phyloP scores from a whole-genome alignment of 2,113 vertebrate species.

The Halcyon senegalensis region DNA sequence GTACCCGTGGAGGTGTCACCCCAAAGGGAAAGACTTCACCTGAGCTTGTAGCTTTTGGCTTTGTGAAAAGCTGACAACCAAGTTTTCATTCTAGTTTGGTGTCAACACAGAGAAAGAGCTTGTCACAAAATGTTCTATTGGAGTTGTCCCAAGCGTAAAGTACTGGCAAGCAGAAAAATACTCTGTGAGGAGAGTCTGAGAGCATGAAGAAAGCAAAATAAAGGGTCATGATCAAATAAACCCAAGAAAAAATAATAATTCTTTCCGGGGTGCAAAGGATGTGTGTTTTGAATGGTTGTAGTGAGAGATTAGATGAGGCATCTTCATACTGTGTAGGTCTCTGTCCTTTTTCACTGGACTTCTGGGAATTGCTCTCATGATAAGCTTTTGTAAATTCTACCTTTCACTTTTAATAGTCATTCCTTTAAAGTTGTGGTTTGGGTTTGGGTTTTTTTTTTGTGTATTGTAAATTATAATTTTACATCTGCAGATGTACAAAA shows the following conservation, averaged over 20 bases:
- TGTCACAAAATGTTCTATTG: not conserved
- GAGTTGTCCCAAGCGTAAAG: not conserved
- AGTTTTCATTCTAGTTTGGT: not conserved
- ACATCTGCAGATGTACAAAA: not conserved
- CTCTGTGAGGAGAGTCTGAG: not conserved
- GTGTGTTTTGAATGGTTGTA: not conserved
- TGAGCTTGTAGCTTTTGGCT: conserved; percentile 1
- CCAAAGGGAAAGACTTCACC: not conserved
- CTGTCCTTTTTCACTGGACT: not conserved
- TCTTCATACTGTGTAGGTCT: not conserved
- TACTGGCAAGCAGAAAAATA: not conserved
- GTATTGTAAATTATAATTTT: not conserved
- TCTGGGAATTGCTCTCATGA: not conserved
- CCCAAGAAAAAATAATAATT: not conserved
- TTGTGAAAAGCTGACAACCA: not conserved
- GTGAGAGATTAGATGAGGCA: not conserved
- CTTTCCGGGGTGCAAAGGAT: not conserved
- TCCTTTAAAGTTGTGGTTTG: not conserved
- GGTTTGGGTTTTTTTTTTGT: not conserved
- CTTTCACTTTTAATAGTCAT: not conserved
- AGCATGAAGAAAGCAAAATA: not conserved
- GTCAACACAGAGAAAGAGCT: not conserved
- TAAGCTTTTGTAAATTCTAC: not conserved
- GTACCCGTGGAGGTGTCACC: not conserved
- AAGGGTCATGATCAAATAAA: not conserved